A percentile compares a stretch with the other conserved stretches of the same genome.
Conservation (phyloP, 2,888 invertebrate genomes). For the Lypha dubia region DNA sequence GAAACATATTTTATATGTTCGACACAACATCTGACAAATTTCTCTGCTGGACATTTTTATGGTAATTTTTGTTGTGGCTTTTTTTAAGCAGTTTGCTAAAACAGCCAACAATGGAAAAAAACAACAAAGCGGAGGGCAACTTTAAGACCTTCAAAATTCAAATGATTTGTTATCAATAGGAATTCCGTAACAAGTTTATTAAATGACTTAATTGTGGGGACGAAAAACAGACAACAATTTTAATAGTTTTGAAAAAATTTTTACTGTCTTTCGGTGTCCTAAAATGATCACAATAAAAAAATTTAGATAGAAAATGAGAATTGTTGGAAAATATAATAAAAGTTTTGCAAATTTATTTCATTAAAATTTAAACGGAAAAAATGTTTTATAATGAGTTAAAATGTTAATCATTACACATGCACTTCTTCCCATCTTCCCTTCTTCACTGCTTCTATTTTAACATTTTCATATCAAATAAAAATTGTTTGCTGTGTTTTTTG, state of each 20-base stretch:
- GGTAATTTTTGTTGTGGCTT: slow-evolving; percentile 18
- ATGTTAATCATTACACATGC: too few relatives aligned
- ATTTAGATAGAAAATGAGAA: too few relatives aligned
- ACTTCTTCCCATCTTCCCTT: too few relatives aligned
- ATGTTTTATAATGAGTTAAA: too few relatives aligned
- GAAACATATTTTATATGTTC: slow-evolving; percentile 72
- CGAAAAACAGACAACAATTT: not conserved
- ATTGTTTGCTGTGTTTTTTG: too few relatives aligned
- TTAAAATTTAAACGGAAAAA: too few relatives aligned
- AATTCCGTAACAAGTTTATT: slow-evolving; percentile 71
- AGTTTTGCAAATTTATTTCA: too few relatives aligned
- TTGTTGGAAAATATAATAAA: too few relatives aligned
- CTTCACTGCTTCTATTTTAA: too few relatives aligned
- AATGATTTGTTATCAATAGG: slow-evolving; percentile 70
- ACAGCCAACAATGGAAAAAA: not conserved
- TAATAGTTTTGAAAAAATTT: not conserved
- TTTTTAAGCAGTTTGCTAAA: slow-evolving; percentile 3
- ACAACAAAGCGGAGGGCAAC: slow-evolving; percentile 10
- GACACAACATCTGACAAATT: slow-evolving; percentile 74
- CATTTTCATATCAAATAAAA: too few relatives aligned
- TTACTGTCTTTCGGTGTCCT: not conserved
- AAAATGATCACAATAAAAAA: too few relatives aligned
- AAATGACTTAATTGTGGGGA: slow-evolving; percentile 51
- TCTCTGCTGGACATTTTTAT: slow-evolving; percentile 73
- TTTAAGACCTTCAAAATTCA: slow-evolving; percentile 45